These are phyloP conservation scores for Drosophila neutralis DNA, from an alignment of 2,888 invertebrate genomes.

Conservation along the genomic window DNA sequence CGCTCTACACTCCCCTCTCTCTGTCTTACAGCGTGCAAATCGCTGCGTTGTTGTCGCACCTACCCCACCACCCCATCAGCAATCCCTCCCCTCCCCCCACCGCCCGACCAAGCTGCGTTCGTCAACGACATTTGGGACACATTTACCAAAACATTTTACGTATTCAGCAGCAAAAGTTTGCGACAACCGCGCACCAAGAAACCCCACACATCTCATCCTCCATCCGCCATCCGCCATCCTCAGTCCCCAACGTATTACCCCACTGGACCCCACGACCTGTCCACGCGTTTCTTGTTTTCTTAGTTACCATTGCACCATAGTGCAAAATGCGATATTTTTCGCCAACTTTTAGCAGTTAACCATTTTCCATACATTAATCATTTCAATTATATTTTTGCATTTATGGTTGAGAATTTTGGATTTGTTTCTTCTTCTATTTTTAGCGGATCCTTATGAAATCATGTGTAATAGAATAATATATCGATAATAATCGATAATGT, in stretches of 20 bases:
- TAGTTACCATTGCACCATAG: conserved; percentile 13
- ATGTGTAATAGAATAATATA: background rate
- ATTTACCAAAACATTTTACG: conserved; percentile 79
- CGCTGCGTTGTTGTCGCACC: conserved; percentile 68
- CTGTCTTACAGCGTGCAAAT: conserved; percentile 57
- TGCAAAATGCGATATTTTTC: background rate
- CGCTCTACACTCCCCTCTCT: background rate
- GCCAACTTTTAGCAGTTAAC: background rate
- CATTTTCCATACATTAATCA: background rate
- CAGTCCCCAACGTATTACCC: background rate
- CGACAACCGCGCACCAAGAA: conserved; percentile 25
- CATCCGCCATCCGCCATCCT: conserved; percentile 3
- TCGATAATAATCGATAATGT: no score
- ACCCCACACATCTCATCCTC: conserved; percentile 9
- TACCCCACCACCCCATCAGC: conserved; percentile 28
- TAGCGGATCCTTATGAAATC: background rate
- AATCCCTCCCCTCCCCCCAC: background rate
- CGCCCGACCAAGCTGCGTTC: conserved; percentile 26
- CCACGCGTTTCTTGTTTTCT: conserved; percentile 34
- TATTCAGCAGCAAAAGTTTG: conserved; percentile 80
- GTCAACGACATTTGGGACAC: conserved; percentile 78
- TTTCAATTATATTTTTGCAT: background rate
- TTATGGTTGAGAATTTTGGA: background rate
- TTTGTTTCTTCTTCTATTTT: background rate
- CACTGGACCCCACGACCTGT: conserved; percentile 16